phyloP scores from a whole-genome alignment of 2,888 invertebrate genomes.

The Scaptodrosophila latifasciaeformis region DNA sequence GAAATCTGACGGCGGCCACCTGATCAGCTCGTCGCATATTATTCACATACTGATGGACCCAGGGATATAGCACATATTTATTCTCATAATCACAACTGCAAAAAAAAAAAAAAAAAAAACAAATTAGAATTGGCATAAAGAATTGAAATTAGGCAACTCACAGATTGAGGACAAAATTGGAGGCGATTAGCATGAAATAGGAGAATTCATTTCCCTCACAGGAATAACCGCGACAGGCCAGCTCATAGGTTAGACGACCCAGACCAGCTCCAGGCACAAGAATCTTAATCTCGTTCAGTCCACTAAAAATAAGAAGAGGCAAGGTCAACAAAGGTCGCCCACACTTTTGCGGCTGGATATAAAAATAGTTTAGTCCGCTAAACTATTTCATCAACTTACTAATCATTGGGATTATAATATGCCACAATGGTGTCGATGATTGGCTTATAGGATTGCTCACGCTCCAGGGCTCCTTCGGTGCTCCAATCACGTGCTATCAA shows the following conservation, averaged over 20 bases:
- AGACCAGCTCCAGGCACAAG: constrained; percentile 98
- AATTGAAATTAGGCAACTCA: constrained; percentile 55
- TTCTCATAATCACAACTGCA: constrained; percentile 77
- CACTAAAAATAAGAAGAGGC: no score
- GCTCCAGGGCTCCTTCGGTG: constrained; percentile 85
- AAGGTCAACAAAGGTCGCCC: no score
- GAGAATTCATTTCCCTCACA: constrained; percentile 99
- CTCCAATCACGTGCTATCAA: constrained; percentile 99
- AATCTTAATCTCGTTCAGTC: constrained; percentile 79
- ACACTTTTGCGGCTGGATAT: neutral
- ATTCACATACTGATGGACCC: constrained; percentile 96
- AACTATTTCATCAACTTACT: no score
- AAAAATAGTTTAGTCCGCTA: neutral
- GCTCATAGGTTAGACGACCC: constrained; percentile 94
- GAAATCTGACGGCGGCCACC: constrained; percentile 85
- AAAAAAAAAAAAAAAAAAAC: neutral
- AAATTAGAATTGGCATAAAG: neutral
- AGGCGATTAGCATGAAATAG: constrained; percentile 96
- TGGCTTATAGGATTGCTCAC: constrained; percentile 91
- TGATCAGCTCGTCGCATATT: constrained; percentile 89
- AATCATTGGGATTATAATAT: constrained; percentile 81
- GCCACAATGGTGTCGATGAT: constrained; percentile 88
- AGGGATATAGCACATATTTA: constrained; percentile 90
- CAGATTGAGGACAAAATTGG: constrained; percentile 95
- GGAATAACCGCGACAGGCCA: constrained; percentile 90